Percentiles rank a stretch among this genome's conserved stretches.
Evolutionary conservation across 2,888 invertebrate genomes (phyloP).

Genomic region (Neria commutata): DNA sequence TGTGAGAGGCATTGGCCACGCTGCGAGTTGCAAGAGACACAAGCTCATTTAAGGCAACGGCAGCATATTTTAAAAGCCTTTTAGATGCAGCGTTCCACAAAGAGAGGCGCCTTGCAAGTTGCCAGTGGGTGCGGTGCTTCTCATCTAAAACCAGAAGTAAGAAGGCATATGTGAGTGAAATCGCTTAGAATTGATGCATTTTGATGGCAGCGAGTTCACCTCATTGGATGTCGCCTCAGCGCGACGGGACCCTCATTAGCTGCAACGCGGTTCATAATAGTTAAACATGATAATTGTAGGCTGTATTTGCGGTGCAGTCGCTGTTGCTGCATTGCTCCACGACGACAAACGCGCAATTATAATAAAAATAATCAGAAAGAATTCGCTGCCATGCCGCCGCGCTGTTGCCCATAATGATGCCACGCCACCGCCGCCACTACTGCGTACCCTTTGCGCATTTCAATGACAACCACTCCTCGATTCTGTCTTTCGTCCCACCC

Average conservation of each 20-base stretch:
- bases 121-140: background rate
- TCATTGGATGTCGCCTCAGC: too few relatives aligned
- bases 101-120: too few relatives aligned
- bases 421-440: slow-evolving; percentile 2
- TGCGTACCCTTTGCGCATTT: slow-evolving; percentile 8
- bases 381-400: slow-evolving; percentile 14
- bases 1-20: background rate
- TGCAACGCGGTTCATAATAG: too few relatives aligned
- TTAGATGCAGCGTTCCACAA: too few relatives aligned
- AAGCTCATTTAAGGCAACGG: background rate
- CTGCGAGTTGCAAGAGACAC: background rate
- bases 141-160: too few relatives aligned
- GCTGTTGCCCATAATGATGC: slow-evolving; percentile 12
- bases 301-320: too few relatives aligned
- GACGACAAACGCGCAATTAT: slow-evolving; percentile 56
- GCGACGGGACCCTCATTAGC: too few relatives aligned
- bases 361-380: slow-evolving; percentile 55
- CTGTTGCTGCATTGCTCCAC: slow-evolving; percentile 44
- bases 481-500: too few relatives aligned
- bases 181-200: too few relatives aligned
- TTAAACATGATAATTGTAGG: too few relatives aligned
- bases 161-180: background rate
- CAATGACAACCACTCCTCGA: slow-evolving; percentile 9
- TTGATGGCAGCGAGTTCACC: too few relatives aligned
- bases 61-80: background rate